Evolutionary conservation across 2,797 vertebrate genomes (phyloP), one percentile per base, ranked within the genome.

Genomic region (Tenualosa ilisha): DNA sequence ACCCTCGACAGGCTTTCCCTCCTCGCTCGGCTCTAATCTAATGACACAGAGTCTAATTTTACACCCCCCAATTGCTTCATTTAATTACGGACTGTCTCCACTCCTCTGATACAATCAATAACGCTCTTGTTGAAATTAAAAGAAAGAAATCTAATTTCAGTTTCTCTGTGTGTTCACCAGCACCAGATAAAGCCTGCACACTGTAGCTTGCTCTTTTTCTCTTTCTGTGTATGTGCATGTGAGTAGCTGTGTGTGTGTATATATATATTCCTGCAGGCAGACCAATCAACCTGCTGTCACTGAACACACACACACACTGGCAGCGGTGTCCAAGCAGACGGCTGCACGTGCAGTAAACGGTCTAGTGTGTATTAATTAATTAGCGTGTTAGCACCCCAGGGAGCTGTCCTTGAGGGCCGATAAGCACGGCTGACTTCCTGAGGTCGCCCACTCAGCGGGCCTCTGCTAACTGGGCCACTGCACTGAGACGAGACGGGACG

Each of bases 11-110:
- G 31, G 90, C 91, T 89, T 85, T 89, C 93, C 92, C 89, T 90
- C 89, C 89, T 89, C 90, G 88, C 90, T 88, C 89, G 91, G 86
- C 92, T 93, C 92, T 88, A 89, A 88, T 93, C 93, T 94, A 95
- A 95, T 94, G 94, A 94, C 94, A 93, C 89, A 89, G 91, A 95
- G 92, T 93, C 95, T 95, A 95, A 95, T 95, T 96, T 95, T 95
- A 95, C 93, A 95, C 94, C 93, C 93, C 92, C 91, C 92, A 93
- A 93, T 95, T 93, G 90, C 94, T 95, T 93, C 82, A 86, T 95
- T 95, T 95, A 95, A 96, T 95, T 95, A 95, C 93, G 92, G 91
- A 94, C 94, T 95, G 94, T 95, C 93, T 93, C 91, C 92, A 92
- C 86, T 91, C 90, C 88, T 93, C 91, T 89, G 85, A 90, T 86